A percentile compares a stretch with the other conserved stretches of the same genome.
phyloP scores from a whole-genome alignment of 2,113 vertebrate species.

The Dromas ardeola region DNA sequence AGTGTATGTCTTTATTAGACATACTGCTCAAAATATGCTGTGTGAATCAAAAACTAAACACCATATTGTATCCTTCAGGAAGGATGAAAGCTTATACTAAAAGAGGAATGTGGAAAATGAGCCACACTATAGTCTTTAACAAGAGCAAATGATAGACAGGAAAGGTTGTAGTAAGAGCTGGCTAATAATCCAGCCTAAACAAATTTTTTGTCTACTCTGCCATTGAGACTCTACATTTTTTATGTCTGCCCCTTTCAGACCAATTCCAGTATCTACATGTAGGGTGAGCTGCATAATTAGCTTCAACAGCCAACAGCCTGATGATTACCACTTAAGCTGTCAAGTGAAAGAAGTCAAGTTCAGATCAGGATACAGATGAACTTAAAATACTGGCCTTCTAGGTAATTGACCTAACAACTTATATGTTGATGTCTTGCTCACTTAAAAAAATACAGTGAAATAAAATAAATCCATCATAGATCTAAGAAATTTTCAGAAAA shows the following conservation, averaged over 20 bases:
- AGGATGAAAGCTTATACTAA: not conserved
- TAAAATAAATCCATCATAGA: not conserved
- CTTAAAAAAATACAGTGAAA: not conserved
- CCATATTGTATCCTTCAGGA: not conserved
- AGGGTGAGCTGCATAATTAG: not conserved
- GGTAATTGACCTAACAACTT: not conserved
- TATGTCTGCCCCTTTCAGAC: not conserved
- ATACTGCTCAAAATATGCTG: not conserved
- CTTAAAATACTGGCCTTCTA: not conserved
- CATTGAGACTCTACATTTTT: not conserved
- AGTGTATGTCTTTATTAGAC: slow-evolving; percentile 16
- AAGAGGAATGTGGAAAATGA: not conserved
- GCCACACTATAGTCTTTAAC: not conserved
- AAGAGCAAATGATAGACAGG: not conserved
- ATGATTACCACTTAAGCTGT: not conserved
- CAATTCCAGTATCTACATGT: not conserved
- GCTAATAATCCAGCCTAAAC: not conserved
- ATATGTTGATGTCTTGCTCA: not conserved
- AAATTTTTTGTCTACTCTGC: not conserved
- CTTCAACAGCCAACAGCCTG: not conserved
- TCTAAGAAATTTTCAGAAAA: not conserved
- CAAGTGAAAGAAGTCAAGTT: not conserved
- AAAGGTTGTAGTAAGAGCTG: not conserved
- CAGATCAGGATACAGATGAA: not conserved
- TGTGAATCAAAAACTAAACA: not conserved